phyloP scores from a whole-genome alignment of 2,888 invertebrate genomes.

The Callinectes sapidus region DNA sequence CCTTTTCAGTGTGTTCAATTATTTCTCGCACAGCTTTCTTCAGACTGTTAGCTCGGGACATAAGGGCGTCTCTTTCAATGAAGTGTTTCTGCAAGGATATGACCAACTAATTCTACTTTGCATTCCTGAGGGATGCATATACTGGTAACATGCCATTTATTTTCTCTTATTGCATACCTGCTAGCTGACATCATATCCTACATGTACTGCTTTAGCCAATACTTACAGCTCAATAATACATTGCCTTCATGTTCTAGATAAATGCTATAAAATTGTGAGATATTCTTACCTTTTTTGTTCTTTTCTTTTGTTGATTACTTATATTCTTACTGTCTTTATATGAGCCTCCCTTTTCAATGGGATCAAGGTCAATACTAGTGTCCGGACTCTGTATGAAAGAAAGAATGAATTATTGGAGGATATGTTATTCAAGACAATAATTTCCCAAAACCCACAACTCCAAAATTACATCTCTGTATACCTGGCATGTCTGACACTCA shows the following conservation, averaged over 20 bases:
- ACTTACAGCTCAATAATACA: neutral
- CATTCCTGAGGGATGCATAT: neutral
- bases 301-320: constrained; percentile 49
- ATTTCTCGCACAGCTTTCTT: constrained; percentile 88
- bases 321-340: constrained; percentile 51
- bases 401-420: neutral
- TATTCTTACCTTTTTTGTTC: constrained; percentile 55
- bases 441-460: neutral
- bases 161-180: neutral
- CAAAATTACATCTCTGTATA: neutral
- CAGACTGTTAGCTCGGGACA: constrained; percentile 86
- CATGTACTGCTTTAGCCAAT: neutral
- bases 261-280: neutral
- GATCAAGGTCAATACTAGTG: constrained; percentile 59
- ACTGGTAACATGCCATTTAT: neutral
- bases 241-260: neutral
- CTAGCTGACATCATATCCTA: neutral
- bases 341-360: constrained; percentile 41
- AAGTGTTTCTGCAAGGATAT: constrained; percentile 74
- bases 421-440: neutral
- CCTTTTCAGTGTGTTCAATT: constrained; percentile 87
- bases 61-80: constrained; percentile 78
- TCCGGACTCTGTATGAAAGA: constrained; percentile 54
- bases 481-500: constrained; percentile 53
- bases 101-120: neutral